Evolutionary conservation across 2,888 invertebrate genomes (phyloP), one percentile per base, ranked within the genome.

Genomic region (Lasius fuliginosus): DNA sequence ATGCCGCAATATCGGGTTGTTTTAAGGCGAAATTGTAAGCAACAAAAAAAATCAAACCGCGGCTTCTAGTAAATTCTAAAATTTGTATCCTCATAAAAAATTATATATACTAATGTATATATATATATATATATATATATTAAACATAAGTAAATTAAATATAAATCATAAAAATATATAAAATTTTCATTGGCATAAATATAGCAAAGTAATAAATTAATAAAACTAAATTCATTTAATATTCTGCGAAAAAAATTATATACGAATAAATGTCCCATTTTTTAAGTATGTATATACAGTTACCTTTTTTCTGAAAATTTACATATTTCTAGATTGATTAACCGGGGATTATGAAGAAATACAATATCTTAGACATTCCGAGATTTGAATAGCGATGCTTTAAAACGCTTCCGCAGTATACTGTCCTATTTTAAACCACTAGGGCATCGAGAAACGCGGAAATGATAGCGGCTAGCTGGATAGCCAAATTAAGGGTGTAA

Each of bases 401-500:
- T 6, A 8, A 33, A n/a, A 62, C 49, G 1, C n/a, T 67, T 53
- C 9, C 1, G 18, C 74, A 62, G 1, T 58, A 27, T 8, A 42
- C 42, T 62, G 30, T 58, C 12, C 67, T 49, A 67, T 67, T 42
- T 30, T 30, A 68, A 77, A 77, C n/a, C 56, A 30, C 27, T 12
- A 56, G 23, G 23, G 18, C 30, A 40, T 56, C n/a, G 42, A 77
- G 12, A 53, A 76, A 53, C 65, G 36, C 23, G 64, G 60, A 11
- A 3, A 36, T 36, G 18, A 18, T 30, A 46, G 23, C 33, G 15
- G 27, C 33, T 30, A n/a, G 42, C 46, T 65, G 56, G 56, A 53
- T 62, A 49, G 74, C 86, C 75, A 92, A 92, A 92, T 92, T 90
- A 86, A 90, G 87, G 89, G 86, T 88, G 84, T 88, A 86, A 87